Conservation (phyloP, 1,140 invertebrate species). For the Muscidifurax raptorellus region DNA sequence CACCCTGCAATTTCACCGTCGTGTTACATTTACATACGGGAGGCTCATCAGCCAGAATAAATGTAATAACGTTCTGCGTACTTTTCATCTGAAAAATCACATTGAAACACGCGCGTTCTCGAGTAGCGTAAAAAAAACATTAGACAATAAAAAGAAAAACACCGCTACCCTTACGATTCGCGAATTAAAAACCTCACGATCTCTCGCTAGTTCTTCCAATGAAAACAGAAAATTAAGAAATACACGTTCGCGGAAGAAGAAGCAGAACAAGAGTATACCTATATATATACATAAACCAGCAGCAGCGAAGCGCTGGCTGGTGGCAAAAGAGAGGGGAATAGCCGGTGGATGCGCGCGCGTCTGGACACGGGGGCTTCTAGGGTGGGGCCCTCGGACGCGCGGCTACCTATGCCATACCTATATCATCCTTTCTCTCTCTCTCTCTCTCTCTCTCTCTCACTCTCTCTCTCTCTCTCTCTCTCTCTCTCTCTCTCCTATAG, state of each 20-base stretch:
- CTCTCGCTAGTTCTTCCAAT: no score
- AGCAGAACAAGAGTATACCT: not conserved
- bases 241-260: conserved; percentile 2
- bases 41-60: not conserved
- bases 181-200: conserved; percentile 4
- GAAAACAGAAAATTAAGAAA: conserved; percentile 32
- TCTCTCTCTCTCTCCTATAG: not conserved
- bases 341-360: conserved; percentile 52
- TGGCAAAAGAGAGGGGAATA: not conserved
- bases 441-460: not conserved
- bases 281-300: not conserved
- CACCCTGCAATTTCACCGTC: not conserved
- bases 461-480: not conserved
- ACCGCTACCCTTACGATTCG: not conserved
- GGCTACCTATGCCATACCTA: not conserved
- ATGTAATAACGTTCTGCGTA: not conserved
- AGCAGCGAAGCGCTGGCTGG: not conserved
- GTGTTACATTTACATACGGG: not conserved
- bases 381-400: conserved; percentile 44
- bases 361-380: conserved; percentile 46
- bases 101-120: no score
- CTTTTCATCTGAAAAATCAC: not conserved
- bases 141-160: not conserved
- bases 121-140: no score
- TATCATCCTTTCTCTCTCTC: conserved; percentile 8